These are phyloP conservation scores for Knipowitschia caucasica DNA, from an alignment of 2,797 vertebrate species.

Conservation along the genomic window DNA sequence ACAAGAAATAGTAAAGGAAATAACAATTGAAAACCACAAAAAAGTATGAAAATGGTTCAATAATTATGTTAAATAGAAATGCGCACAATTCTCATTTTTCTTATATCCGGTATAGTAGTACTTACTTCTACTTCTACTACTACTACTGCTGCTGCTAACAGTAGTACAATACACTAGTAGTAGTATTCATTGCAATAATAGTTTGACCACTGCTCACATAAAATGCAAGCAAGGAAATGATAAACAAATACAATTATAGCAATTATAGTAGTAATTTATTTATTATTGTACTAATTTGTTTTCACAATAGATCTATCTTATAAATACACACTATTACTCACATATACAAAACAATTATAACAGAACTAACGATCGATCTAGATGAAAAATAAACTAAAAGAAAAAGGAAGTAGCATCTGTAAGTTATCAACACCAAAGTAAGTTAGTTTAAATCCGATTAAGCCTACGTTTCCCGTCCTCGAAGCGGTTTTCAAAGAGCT, in stretches of 20 bases:
- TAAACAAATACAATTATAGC: too few relatives aligned
- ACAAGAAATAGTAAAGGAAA: too few relatives aligned
- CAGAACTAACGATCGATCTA: neutral
- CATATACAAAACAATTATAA: neutral
- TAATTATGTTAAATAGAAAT: too few relatives aligned
- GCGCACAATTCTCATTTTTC: too few relatives aligned
- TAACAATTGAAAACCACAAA: too few relatives aligned
- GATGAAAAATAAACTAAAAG: neutral
- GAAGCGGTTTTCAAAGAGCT: neutral
- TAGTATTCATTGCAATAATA: too few relatives aligned
- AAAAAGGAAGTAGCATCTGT: neutral
- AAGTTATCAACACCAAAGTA: neutral
- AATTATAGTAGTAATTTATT: neutral
- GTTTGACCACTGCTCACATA: too few relatives aligned
- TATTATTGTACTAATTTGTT: too few relatives aligned
- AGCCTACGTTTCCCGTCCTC: neutral
- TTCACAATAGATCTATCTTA: too few relatives aligned
- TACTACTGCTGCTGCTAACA: neutral
- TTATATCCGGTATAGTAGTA: neutral
- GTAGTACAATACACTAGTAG: neutral
- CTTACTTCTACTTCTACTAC: neutral
- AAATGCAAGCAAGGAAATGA: too few relatives aligned
- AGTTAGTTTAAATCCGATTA: neutral
- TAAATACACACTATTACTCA: neutral
- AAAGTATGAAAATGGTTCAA: too few relatives aligned